A percentile compares a stretch with the other conserved stretches of the same genome.
phyloP scores from a whole-genome alignment of 2,797 vertebrate species.

The Peromyscus melanophrys region DNA sequence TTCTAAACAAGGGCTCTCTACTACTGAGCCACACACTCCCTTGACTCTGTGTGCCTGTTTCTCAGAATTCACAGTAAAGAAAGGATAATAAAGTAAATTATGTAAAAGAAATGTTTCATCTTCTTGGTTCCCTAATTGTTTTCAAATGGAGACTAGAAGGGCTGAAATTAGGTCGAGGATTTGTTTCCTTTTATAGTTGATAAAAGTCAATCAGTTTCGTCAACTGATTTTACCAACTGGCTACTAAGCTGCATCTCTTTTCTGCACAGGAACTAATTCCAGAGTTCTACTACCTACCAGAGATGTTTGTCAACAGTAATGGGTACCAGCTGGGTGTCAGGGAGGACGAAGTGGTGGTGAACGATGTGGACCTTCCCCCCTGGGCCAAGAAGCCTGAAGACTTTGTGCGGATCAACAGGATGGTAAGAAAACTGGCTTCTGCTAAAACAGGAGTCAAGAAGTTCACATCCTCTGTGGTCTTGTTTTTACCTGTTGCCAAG shows the following conservation, averaged over 20 bases:
- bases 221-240: slow-evolving; percentile 24
- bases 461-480: background rate
- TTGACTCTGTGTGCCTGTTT: background rate
- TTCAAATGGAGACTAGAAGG: background rate
- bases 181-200: background rate
- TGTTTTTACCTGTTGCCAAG: slow-evolving; percentile 56
- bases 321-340: slow-evolving; percentile 95
- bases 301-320: slow-evolving; percentile 99
- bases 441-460: slow-evolving; percentile 8
- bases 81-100: slow-evolving; percentile 28
- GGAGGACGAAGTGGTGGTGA: slow-evolving; percentile 94
- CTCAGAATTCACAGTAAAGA: slow-evolving; percentile 17
- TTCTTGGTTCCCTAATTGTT: background rate
- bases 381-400: slow-evolving; percentile 99
- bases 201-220: slow-evolving; percentile 1
- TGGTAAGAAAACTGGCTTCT: slow-evolving; percentile 92
- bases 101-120: slow-evolving; percentile 33
- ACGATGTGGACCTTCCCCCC: slow-evolving; percentile 96
- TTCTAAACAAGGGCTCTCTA: background rate
- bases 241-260: slow-evolving; percentile 21
- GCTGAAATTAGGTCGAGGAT: slow-evolving; percentile 1
- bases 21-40: background rate
- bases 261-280: slow-evolving; percentile 95
- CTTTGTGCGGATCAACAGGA: slow-evolving; percentile 97
- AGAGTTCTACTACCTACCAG: slow-evolving; percentile 99